Percentiles rank a stretch among this genome's conserved stretches.
Evolutionary conservation across 2,888 invertebrate species (phyloP).

Genomic region (Clistopyga incitator): DNA sequence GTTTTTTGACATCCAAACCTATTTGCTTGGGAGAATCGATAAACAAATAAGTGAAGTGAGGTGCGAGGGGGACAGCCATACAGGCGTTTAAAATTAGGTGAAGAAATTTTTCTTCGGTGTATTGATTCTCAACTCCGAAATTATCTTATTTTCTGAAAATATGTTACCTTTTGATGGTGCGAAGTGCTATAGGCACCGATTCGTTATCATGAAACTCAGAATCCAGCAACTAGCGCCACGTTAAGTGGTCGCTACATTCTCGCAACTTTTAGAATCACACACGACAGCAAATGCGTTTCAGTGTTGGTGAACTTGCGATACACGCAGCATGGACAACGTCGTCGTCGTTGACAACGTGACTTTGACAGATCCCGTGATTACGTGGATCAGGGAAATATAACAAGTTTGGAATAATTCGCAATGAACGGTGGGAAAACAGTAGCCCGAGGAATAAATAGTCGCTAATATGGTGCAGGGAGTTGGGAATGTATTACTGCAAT

Average conservation of each 20-base stretch:
- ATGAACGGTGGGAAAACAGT: neutral
- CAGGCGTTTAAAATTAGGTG: too few species aligned
- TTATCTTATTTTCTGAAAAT: too few species aligned
- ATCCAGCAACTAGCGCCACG: neutral
- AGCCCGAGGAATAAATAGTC: neutral
- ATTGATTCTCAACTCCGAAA: too few species aligned
- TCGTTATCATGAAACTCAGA: too few species aligned
- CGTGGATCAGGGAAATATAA: neutral
- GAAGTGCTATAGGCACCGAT: too few species aligned
- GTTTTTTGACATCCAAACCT: too few species aligned
- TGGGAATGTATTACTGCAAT: slow-evolving; percentile 60
- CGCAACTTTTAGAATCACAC: neutral
- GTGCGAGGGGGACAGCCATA: too few species aligned
- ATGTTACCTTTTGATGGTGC: too few species aligned
- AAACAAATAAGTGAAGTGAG: too few species aligned
- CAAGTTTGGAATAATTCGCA: slow-evolving; percentile 1
- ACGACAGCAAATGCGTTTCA: neutral
- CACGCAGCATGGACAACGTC: neutral
- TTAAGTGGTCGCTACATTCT: neutral
- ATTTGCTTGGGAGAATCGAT: too few species aligned
- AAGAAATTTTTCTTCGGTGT: too few species aligned
- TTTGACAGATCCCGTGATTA: slow-evolving; percentile 35
- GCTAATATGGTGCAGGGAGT: slow-evolving; percentile 61
- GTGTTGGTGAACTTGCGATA: neutral
- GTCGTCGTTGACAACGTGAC: slow-evolving; percentile 10